phyloP scores from a whole-genome alignment of 1,140 invertebrate species.

The Drosophila pseudoobscura region DNA sequence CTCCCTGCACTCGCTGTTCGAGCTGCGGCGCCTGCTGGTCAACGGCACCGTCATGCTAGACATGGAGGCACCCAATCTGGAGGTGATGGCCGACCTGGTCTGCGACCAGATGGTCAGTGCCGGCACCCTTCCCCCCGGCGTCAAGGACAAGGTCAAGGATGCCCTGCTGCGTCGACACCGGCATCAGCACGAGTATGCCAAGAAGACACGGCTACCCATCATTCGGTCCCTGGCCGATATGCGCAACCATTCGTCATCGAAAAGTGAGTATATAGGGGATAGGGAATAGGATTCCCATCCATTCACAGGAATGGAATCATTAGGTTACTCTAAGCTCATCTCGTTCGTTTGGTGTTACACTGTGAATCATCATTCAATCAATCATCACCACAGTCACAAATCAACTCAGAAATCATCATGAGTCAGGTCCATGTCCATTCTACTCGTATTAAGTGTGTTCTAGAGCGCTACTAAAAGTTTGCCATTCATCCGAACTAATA shows the following conservation, averaged over 20 bases:
- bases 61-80: constrained; percentile 92
- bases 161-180: constrained; percentile 95
- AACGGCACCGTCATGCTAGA: constrained; percentile 96
- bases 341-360: constrained; percentile 58
- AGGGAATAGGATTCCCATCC: background rate
- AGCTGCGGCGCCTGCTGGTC: constrained; percentile 92
- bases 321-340: constrained; percentile 53
- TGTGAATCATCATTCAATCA: constrained; percentile 23
- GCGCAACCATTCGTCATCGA: constrained; percentile 96
- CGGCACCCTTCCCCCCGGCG: constrained; percentile 89
- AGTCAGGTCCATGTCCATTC: constrained; percentile 33
- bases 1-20: constrained; percentile 95
- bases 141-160: constrained; percentile 93
- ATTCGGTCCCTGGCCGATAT: constrained; percentile 98
- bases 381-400: background rate
- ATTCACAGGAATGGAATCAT: background rate
- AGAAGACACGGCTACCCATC: constrained; percentile 94
- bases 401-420: constrained; percentile 15
- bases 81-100: constrained; percentile 94
- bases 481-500: constrained; percentile 28
- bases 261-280: constrained; percentile 89
- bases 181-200: constrained; percentile 94
- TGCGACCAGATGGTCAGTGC: constrained; percentile 95
- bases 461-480: constrained; percentile 60
- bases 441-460: constrained; percentile 21